Evolutionary conservation across 2,888 invertebrate species (phyloP).

Genomic region (Clistopyga incitator): DNA sequence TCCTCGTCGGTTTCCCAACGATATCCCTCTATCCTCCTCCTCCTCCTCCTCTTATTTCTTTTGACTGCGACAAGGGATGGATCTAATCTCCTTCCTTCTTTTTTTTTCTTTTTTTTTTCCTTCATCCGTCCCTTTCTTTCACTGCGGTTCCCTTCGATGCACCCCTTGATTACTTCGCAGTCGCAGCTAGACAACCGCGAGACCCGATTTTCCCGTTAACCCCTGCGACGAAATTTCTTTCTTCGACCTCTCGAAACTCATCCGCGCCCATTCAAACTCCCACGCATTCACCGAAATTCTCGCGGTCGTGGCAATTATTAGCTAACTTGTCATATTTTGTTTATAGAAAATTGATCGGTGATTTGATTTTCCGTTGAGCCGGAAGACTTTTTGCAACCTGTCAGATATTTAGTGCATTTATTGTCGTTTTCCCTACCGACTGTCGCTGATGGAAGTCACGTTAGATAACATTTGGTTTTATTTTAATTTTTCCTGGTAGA

Average conservation of each 20-base stretch:
- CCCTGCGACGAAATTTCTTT: slow-evolving; percentile 48
- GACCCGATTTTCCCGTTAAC: slow-evolving; percentile 63
- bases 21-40: slow-evolving; percentile 34
- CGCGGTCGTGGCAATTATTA: too few relatives aligned
- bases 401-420: too few relatives aligned
- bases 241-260: slow-evolving; percentile 3
- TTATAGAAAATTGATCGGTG: too few relatives aligned
- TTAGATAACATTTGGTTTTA: not conserved
- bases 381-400: too few relatives aligned
- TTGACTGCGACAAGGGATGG: slow-evolving; percentile 62
- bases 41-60: slow-evolving; percentile 65
- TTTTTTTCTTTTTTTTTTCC: slow-evolving; percentile 50
- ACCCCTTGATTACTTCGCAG: slow-evolving; percentile 57
- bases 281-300: not conserved
- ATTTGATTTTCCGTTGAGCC: too few relatives aligned
- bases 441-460: too few relatives aligned
- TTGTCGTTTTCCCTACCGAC: too few relatives aligned
- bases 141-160: slow-evolving; percentile 39
- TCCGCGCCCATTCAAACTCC: not conserved
- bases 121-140: slow-evolving; percentile 28
- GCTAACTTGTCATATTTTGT: too few relatives aligned
- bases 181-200: slow-evolving; percentile 59
- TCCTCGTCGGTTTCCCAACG: slow-evolving; percentile 12
- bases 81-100: slow-evolving; percentile 22
- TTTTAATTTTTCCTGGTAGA: not conserved